phyloP scores from a whole-genome alignment of 2,888 invertebrate genomes.

The Furcula furcula region DNA sequence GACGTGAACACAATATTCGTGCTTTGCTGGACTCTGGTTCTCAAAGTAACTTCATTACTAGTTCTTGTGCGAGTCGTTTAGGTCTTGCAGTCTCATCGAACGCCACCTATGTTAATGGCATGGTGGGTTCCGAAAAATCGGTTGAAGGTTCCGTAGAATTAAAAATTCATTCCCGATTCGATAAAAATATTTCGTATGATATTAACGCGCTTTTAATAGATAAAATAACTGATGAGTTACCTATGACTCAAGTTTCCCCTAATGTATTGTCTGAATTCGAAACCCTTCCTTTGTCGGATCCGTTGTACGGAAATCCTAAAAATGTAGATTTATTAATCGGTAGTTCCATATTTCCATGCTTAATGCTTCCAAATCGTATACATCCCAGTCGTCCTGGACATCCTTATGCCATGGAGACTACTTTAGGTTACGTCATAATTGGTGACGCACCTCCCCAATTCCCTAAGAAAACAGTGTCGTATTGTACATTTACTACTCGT shows the following conservation, averaged over 20 bases:
- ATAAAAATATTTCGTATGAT: conserved; percentile 8
- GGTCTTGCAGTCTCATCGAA: conserved; percentile 1
- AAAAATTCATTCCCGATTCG: conserved; percentile 7
- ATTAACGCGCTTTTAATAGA: conserved; percentile 11
- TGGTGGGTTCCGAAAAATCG: conserved; percentile 9
- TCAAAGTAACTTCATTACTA: conserved; percentile 12
- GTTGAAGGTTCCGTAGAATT: conserved; percentile 3
- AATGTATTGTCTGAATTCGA: conserved; percentile 3
- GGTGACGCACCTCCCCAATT: not conserved
- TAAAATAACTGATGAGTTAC: conserved; percentile 11
- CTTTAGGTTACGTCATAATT: conserved; percentile 1
- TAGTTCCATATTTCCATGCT: not conserved
- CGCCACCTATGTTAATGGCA: conserved; percentile 7
- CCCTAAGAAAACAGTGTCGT: not conserved
- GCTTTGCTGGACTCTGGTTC: conserved; percentile 11
- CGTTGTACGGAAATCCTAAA: conserved; percentile 4
- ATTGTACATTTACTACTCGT: not conserved
- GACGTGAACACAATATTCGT: conserved; percentile 4
- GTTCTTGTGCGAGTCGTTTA: conserved; percentile 6
- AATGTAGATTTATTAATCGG: not conserved
- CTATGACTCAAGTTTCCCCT: conserved; percentile 6
- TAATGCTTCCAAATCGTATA: not conserved
- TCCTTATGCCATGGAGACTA: not conserved
- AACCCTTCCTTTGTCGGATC: conserved; percentile 10
- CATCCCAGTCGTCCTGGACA: not conserved